Base-by-base conservation (phyloP, 2,113 vertebrate species). In the Chaetura pelagica region DNA sequence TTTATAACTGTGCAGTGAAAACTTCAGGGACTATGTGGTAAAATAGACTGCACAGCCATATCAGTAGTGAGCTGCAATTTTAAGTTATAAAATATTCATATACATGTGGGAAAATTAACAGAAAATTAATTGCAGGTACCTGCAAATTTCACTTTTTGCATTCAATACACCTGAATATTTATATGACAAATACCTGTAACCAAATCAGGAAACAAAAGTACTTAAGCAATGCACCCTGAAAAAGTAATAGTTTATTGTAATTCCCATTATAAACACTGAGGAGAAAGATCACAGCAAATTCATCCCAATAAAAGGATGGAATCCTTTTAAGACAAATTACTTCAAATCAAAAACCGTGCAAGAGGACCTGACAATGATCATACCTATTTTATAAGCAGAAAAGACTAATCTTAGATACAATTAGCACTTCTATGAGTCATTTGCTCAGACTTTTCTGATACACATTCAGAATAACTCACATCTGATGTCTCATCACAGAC, bases 81-180 rank as follows among this genome's bases (percentile, higher is more conserved):
- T n/a, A 46, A 61, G 14, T 87, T 83, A 72, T 54, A 66, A 27
- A 62, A 52, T 63, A 72, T 35, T 17, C 2, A 0, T 7, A n/a
- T 7, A 12, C 0, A 0, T 17, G 15, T 26, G 22, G n/a, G n/a
- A n/a, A n/a, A n/a, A n/a, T 83, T 57, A 57, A 61, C 3, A 68
- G 10, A 78, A 83, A 76, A 35, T 30, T 51, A 63, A 11, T n/a
- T 74, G 52, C 15, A 54, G 15, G 23, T 82, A 72, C 16, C 40
- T 8, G 4, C 10, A 72, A 29, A 73, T 71, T 40, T 59, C 48
- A 63, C 11, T 58, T 90, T 79, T 68, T 82, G 16, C 40, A 63
- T 72, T 82, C 26, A 59, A 32, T 40, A 42, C 14, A 78, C 10
- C 8, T 38, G 24, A 80, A 86, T 44, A 74, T 16, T 78, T 72